Conservation (phyloP, 2,888 invertebrate species). For the Antheraea assamensis region DNA sequence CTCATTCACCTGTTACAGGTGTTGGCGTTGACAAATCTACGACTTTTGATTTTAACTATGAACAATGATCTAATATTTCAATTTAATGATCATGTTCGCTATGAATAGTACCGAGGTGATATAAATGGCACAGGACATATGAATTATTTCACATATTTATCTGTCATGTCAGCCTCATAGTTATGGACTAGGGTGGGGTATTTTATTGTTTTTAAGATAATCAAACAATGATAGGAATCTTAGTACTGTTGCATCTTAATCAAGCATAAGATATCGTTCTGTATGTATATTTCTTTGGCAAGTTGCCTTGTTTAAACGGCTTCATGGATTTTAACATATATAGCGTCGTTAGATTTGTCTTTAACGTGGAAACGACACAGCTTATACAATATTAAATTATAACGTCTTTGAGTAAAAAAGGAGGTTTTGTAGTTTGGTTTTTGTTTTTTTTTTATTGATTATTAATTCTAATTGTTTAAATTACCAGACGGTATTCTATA, state of each 20-base stretch:
- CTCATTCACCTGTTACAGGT: neutral
- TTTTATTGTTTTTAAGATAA: no score
- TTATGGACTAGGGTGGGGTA: neutral
- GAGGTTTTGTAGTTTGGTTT: no score
- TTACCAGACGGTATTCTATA: no score
- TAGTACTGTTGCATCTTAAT: no score
- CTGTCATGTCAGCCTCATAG: neutral
- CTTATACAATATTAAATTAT: neutral
- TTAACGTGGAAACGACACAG: neutral
- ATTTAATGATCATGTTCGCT: neutral
- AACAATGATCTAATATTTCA: neutral
- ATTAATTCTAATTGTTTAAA: no score
- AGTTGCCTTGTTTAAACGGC: neutral
- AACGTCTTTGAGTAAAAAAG: no score
- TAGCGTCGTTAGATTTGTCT: neutral
- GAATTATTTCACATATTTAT: neutral
- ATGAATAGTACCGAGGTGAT: neutral
- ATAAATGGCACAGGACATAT: neutral
- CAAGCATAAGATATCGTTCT: no score
- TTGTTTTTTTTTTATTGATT: no score
- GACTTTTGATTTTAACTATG: constrained; percentile 2
- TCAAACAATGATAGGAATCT: no score
- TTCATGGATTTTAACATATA: neutral
- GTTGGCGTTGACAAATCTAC: neutral
- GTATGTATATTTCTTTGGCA: neutral